Base-by-base conservation (phyloP, 2,888 invertebrate genomes). In the Eristalinus aeneus region DNA sequence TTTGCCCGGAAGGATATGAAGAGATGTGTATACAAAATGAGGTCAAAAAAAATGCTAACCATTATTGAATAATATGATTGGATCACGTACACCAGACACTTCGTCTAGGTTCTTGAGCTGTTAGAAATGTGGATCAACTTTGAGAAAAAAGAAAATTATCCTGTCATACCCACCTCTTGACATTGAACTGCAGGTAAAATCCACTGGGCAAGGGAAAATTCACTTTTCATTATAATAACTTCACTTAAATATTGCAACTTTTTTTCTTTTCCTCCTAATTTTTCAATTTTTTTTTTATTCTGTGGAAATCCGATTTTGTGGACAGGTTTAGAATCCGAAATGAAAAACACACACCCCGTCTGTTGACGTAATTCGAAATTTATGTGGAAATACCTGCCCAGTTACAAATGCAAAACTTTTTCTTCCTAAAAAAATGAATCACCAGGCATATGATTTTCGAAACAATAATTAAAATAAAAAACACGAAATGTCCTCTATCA, bases 161-260 rank as follows among this genome's bases (percentile, higher is more conserved):
- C 22, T 34, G 31, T 53, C 20, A 56, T 78, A 92, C 92, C 91
- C 90, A 92, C 92, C 89, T 92, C 92, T 91, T 92, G 91, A 89
- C 92, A 92, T 90, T 91, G 89, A 89, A 89, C 91, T 88, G 89
- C 83, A 86, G 89, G 84, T 77, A 90, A 88, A 89, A 90, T 90
- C 90, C 91, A 90, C 89, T 90, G 88, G 88, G 87, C 79, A 16
- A 69, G 72, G 88, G 89, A 88, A 89, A 83, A 88, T 87, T 75
- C 88, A 88, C 89, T 89, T 89, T 88, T 88, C 90, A 90, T 90
- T 89, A 89, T 89, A 86, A 88, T 88, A 84, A 71, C 31, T 68
- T 23, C 68, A 72, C 61, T 36, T 56, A 75, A 9, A 64, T 63
- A 74, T 68, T 46, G 34, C 54, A 63, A 11, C 27, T 27, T 60